Percentiles rank a stretch among this genome's conserved stretches.
Evolutionary conservation across 2,113 vertebrate species (phyloP).

Genomic region (Menura novaehollandiae): DNA sequence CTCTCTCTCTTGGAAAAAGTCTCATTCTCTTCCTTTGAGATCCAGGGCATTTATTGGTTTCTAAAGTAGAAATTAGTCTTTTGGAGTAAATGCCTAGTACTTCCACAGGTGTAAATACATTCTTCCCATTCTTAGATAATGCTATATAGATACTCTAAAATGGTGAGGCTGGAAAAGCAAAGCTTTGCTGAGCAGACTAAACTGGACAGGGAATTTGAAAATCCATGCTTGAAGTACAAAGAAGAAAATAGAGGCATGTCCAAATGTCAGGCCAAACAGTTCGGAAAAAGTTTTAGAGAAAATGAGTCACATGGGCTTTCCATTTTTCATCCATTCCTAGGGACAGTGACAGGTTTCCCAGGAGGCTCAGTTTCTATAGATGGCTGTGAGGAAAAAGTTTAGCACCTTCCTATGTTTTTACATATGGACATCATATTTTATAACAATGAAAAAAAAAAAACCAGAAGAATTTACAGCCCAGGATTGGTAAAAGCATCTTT

Average conservation of each 20-base stretch:
- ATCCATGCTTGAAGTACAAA: not conserved
- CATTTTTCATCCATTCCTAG: not conserved
- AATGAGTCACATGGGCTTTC: not conserved
- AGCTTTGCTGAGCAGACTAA: not conserved
- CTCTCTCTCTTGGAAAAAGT: not conserved
- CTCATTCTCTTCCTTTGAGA: not conserved
- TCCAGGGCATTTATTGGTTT: not conserved
- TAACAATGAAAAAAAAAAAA: not conserved
- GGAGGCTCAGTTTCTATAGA: not conserved
- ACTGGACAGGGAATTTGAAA: not conserved
- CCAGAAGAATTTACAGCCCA: not conserved
- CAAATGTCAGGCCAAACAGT: not conserved
- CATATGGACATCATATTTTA: not conserved
- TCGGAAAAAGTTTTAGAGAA: not conserved
- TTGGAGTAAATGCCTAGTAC: not conserved
- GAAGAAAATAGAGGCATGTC: not conserved
- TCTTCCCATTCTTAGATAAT: not conserved
- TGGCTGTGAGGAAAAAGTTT: accelerated
- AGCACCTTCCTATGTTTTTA: not conserved
- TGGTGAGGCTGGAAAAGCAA: not conserved
- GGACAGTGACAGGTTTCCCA: not conserved
- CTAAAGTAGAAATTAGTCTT: not conserved
- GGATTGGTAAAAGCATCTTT: not conserved
- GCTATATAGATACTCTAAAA: not conserved
- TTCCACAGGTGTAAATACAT: not conserved